These are phyloP conservation scores for Hucho hucho DNA, from an alignment of 2,113 vertebrate genomes.

Conservation along the genomic window DNA sequence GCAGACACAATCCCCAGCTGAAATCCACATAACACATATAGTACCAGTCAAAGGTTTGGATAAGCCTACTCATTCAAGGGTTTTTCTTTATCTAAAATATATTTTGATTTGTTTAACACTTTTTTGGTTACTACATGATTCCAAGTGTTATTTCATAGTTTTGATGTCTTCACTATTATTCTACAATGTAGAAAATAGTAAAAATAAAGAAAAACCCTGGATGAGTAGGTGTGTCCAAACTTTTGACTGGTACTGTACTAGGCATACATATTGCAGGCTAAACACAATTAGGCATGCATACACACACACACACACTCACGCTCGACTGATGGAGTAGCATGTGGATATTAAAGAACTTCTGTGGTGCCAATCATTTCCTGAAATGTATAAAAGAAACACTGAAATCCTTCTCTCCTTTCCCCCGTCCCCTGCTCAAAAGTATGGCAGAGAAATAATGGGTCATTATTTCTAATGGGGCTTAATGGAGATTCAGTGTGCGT, in stretches of 20 bases:
- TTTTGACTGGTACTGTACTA: neutral
- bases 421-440: neutral
- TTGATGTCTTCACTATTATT: no score
- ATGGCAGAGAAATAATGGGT: neutral
- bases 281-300: neutral
- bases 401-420: neutral
- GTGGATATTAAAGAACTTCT: slow-evolving; percentile 19
- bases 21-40: no score
- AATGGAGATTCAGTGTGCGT: slow-evolving; percentile 21
- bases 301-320: neutral
- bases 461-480: slow-evolving; percentile 20
- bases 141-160: no score
- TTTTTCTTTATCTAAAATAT: no score
- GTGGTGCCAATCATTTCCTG: slow-evolving; percentile 19
- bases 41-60: no score
- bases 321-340: slow-evolving; percentile 11
- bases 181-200: no score
- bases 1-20: no score
- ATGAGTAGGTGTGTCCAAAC: no score
- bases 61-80: no score
- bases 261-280: neutral
- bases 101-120: slow-evolving; percentile 8
- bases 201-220: no score
- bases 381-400: slow-evolving; percentile 11
- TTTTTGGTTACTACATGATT: slow-evolving; percentile 9